A percentile compares a stretch with the other conserved stretches of the same genome.
These are phyloP conservation scores for Asobara japonica DNA, from an alignment of 1,140 invertebrate genomes.

Conservation along the genomic window DNA sequence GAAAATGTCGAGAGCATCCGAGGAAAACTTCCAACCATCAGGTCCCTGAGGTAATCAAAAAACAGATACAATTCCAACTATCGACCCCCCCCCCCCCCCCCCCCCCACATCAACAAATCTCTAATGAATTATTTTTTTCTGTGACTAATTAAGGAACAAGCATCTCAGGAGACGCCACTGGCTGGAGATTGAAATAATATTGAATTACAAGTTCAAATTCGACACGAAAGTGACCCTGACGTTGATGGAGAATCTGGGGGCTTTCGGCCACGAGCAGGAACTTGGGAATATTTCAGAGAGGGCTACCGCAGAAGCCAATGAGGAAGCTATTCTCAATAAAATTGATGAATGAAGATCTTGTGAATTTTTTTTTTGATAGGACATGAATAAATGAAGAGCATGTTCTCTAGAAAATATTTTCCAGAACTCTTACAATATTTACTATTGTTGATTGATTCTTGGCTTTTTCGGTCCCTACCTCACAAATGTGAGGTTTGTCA, in stretches of 20 bases:
- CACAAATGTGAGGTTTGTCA: too few relatives aligned
- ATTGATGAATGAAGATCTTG: constrained; percentile 85
- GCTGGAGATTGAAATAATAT: constrained; percentile 79
- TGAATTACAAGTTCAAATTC: constrained; percentile 77
- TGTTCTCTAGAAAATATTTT: too few relatives aligned
- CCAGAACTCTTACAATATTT: too few relatives aligned
- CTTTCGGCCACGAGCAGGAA: constrained; percentile 77
- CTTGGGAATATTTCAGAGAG: constrained; percentile 85
- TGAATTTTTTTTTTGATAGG: constrained; percentile 66
- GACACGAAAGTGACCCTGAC: constrained; percentile 74
- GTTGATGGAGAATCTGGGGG: constrained; percentile 75
- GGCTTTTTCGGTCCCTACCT: too few relatives aligned
- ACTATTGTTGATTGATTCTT: too few relatives aligned
- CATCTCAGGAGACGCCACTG: constrained; percentile 81
- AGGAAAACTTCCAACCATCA: constrained; percentile 79
- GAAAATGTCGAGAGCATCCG: constrained; percentile 81
- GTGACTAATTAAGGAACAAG: too few relatives aligned
- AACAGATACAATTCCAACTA: too few relatives aligned
- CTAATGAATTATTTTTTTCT: too few relatives aligned
- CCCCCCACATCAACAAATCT: too few relatives aligned
- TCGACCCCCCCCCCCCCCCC: too few relatives aligned
- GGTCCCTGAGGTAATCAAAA: too few relatives aligned
- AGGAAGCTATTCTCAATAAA: constrained; percentile 82
- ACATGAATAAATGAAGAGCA: too few relatives aligned
- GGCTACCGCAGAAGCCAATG: constrained; percentile 83